Base-by-base conservation (phyloP, 1,140 invertebrate genomes). In the Cataglyphis hispanica region DNA sequence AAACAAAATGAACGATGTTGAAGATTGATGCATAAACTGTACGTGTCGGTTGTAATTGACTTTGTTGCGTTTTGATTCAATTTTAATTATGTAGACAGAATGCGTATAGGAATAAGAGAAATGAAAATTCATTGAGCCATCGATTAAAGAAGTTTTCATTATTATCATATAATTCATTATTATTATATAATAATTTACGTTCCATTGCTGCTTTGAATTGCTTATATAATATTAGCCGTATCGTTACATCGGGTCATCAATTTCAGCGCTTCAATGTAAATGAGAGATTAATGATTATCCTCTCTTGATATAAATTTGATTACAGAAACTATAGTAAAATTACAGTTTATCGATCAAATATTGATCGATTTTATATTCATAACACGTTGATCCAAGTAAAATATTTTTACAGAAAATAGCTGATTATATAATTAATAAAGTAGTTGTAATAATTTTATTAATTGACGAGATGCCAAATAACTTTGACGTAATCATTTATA, bases 131-230 rank as follows among this genome's bases (percentile, higher is more conserved):
- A 61, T 31, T 0, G 19, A 22, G 13, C 25, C 56, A 83, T 83
- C 60, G 34, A 83, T 83, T 46, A 34, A 74, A 13, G 67, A 83
- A 74, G 19, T 72, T 72, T 27, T 19, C 67, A 40, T 56, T 16
- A 31, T 43, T 19, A 10, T 31, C 61, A n/a, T n/a, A n/a, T n/a
- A n/a, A n/a, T n/a, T n/a, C n/a, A n/a, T n/a, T n/a, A n/a, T n/a
- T n/a, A n/a, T n/a, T n/a, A n/a, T n/a, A n/a, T n/a, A 25, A 31
- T 22, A 22, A 70, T 70, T 70, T 70, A 40, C 34, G 22, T 70
- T 80, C 70, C 77, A 80, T 56, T 64, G 77, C 11, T 27, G 34
- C 25, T 80, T 69, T 69, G 64, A 80, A 80, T 80, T 69, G 77
- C 64, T 80, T 56, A 80, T 69, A 22, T 31, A 31, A 3, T 66